Percentiles rank a stretch among this genome's conserved stretches.
phyloP scores from a whole-genome alignment of 2,888 invertebrate species.

The Sesia apiformis region DNA sequence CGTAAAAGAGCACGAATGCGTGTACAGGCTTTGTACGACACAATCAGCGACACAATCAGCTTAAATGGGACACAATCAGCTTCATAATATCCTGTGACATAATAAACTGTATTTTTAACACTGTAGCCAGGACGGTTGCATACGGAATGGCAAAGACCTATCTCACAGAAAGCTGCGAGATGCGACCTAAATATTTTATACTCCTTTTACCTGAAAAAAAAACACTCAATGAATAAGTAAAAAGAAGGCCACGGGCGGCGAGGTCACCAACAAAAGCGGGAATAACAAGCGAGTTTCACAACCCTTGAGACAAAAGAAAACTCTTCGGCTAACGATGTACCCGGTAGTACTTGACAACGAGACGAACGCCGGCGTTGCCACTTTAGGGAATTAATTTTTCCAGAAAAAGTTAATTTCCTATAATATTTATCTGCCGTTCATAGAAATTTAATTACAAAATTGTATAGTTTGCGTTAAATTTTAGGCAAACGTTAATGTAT shows the following conservation, averaged over 20 bases:
- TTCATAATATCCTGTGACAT: too few species aligned
- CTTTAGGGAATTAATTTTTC: constrained; percentile 21
- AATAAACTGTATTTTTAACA: too few species aligned
- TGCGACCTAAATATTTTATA: constrained; percentile 23
- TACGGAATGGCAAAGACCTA: neutral
- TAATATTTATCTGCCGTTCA: neutral
- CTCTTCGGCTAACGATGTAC: constrained; percentile 54
- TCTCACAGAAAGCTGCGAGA: constrained; percentile 1
- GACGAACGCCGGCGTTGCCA: constrained; percentile 19
- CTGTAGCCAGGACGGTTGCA: neutral
- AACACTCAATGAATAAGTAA: constrained; percentile 49
- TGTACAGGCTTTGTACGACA: too few species aligned
- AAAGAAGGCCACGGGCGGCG: constrained; percentile 37
- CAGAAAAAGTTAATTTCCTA: neutral
- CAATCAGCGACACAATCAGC: too few species aligned
- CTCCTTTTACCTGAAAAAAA: constrained; percentile 21
- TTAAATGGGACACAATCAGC: too few species aligned
- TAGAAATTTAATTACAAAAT: neutral
- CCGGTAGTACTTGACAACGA: constrained; percentile 35
- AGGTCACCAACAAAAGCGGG: constrained; percentile 45
- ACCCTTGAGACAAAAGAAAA: constrained; percentile 56
- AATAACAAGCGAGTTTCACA: constrained; percentile 40
- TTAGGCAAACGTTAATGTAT: too few species aligned
- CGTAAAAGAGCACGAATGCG: too few species aligned
- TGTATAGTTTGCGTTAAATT: neutral